Evolutionary conservation across 2,113 vertebrate genomes (phyloP), one percentile per base, ranked within the genome.

Genomic region (Semnornis frantzii): DNA sequence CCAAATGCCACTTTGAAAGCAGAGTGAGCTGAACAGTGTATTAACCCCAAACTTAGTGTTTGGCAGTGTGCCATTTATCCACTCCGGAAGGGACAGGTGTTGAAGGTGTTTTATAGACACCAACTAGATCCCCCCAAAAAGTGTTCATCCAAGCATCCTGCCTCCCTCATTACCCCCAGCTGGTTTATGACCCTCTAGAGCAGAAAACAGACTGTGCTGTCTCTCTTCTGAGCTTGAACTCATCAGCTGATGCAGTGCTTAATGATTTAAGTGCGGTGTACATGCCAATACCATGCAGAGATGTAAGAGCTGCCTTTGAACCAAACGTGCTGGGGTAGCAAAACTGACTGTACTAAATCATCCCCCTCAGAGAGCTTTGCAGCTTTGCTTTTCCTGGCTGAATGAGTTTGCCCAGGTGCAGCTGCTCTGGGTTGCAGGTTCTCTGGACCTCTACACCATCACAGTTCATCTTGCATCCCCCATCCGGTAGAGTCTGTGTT

Each of bases 271-370:
- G 74, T 21, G 78, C 4, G 0, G 66, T 44, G 82, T 85, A 34
- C 39, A 4, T 10, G 78, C 63, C 91, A 91, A 44, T 13, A 46
- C 50, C 87, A 70, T 1, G 87, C 82, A 66, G 91, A 85, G 93
- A 73, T 72, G 3, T n/a, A 54, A 87, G 82, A 73, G 87, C 37
- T 91, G 74, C 75, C 55, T 93, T 89, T 90, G 85, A 93, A 91
- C 55, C 23, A 72, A 72, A 73, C 48, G 55, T 91, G 59, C 78
- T 76, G 74, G 70, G 55, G 54, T 8, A 91, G 74, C 63, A 93
- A 89, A 93, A 89, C 0, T 7, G 79, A 39, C 34, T 64, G 2
- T 24, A 28, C 63, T 46, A 59, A 89, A 76, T 46, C 68, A 82
- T 21, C 9, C 63, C 24, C 9, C 63, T 85, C 59, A 20, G 78